phyloP scores from a whole-genome alignment of 2,888 invertebrate species.

The Epinotia ramella region DNA sequence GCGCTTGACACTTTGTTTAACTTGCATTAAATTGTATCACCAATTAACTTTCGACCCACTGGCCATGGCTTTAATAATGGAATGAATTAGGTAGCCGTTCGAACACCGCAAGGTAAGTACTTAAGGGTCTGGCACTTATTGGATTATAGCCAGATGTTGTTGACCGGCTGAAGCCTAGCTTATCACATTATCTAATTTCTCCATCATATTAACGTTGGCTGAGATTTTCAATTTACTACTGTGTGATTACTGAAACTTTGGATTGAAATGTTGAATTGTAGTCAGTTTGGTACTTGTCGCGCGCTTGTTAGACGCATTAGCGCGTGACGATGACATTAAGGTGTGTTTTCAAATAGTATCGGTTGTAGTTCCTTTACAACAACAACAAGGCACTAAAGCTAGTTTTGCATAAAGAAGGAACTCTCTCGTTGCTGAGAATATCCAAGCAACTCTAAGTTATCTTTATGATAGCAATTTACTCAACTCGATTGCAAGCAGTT shows the following conservation, averaged over 20 bases:
- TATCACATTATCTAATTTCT: slow-evolving; percentile 20
- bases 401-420: too few species aligned
- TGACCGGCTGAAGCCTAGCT: slow-evolving; percentile 1
- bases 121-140: slow-evolving; percentile 14
- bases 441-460: neutral
- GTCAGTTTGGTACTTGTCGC: neutral
- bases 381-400: too few species aligned
- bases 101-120: neutral
- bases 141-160: slow-evolving; percentile 5
- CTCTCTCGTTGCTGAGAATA: neutral
- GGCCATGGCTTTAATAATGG: neutral
- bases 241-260: neutral
- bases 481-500: neutral
- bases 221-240: neutral
- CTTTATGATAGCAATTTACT: neutral
- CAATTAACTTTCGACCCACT: neutral
- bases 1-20: neutral
- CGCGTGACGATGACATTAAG: neutral
- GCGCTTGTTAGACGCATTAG: neutral
- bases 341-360: too few species aligned
- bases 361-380: too few species aligned
- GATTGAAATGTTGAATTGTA: neutral
- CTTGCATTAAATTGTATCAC: neutral
- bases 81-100: slow-evolving; percentile 3
- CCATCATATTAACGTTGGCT: neutral